A percentile compares a stretch with the other conserved stretches of the same genome.
Conservation (phyloP, 2,113 vertebrate genomes). For the Phyllostomus discolor region DNA sequence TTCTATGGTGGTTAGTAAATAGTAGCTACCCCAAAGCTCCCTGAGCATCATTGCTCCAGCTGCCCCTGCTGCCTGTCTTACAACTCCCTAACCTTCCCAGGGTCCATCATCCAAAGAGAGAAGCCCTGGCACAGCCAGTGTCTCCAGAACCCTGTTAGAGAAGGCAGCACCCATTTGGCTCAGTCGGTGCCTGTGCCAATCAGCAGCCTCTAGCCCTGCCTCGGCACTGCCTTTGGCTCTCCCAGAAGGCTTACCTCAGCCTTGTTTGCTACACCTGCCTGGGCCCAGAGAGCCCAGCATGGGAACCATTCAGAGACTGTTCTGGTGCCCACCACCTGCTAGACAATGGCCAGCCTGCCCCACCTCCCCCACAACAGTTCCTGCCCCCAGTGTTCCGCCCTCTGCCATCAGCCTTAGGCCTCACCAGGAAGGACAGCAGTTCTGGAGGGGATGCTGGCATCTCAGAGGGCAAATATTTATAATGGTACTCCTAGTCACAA, state of each 20-base stretch:
- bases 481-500: background rate
- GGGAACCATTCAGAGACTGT: background rate
- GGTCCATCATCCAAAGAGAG: background rate
- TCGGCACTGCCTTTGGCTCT: background rate
- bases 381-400: background rate
- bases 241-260: background rate
- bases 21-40: background rate
- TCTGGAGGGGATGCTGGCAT: background rate
- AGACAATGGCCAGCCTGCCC: background rate
- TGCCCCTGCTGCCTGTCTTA: background rate
- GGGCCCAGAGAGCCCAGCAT: background rate
- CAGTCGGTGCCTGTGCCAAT: background rate
- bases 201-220: background rate
- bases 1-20: background rate
- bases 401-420: background rate
- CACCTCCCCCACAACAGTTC: background rate
- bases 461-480: slow-evolving; percentile 5
- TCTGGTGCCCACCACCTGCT: background rate
- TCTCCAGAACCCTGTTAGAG: background rate
- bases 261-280: background rate
- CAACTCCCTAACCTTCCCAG: background rate
- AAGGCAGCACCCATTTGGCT: background rate
- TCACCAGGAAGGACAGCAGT: background rate
- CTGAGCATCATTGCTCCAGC: background rate
- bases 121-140: background rate